Percentiles rank a stretch among this genome's conserved stretches.
These are phyloP conservation scores for Eristalis tenax DNA, from an alignment of 2,888 invertebrate genomes.

Conservation along the genomic window DNA sequence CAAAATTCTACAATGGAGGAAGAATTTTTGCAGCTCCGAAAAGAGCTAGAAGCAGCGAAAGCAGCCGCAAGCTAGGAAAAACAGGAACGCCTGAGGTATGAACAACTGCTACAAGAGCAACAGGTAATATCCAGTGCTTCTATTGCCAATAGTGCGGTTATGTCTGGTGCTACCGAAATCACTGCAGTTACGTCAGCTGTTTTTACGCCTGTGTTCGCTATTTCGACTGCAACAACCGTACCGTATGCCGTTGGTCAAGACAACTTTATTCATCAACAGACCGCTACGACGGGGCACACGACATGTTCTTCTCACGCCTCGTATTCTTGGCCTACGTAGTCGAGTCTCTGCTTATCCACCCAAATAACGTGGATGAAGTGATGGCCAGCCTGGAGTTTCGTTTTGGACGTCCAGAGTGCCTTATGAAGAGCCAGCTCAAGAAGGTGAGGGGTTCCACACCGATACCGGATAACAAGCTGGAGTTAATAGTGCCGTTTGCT, in stretches of 20 bases:
- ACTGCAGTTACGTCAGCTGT: not conserved
- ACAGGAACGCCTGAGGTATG: not conserved
- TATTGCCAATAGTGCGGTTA: not conserved
- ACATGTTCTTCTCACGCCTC: not conserved
- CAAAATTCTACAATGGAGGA: conserved; percentile 1
- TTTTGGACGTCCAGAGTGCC: conserved; percentile 28
- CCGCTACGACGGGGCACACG: not conserved
- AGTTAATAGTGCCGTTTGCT: conserved; percentile 40
- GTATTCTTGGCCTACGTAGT: conserved; percentile 30
- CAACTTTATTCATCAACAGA: not conserved
- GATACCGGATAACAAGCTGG: conserved; percentile 51
- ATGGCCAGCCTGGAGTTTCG: conserved; percentile 28
- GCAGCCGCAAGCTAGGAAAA: not conserved
- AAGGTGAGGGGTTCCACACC: conserved; percentile 45
- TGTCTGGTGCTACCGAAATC: not conserved
- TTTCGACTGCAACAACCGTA: not conserved
- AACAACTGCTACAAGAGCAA: conserved; percentile 2
- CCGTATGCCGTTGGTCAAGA: not conserved
- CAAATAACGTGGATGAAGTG: conserved; percentile 50
- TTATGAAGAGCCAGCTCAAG: conserved; percentile 24
- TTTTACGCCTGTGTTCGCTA: not conserved
- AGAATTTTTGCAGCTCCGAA: conserved; percentile 4
- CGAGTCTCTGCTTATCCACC: conserved; percentile 65
- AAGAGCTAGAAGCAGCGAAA: not conserved
- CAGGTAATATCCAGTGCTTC: not conserved